Evolutionary conservation across 2,888 invertebrate species (phyloP).

Genomic region (Chymomyza amoena): DNA sequence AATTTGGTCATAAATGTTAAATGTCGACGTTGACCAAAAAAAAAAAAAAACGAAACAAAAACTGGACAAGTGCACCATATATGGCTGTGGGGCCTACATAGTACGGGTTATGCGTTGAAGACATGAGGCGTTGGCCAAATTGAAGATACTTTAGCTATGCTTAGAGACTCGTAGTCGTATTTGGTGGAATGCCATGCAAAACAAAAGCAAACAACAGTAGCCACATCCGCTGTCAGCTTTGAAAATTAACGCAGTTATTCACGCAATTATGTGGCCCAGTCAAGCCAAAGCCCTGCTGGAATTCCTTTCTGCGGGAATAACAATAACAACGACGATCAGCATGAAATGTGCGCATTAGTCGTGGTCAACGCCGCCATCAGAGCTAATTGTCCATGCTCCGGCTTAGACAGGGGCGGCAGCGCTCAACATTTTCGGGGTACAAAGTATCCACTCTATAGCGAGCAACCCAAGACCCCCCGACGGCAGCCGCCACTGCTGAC

Average conservation of each 20-base stretch:
- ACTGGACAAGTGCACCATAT: neutral
- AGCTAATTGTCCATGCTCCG: conserved; percentile 34
- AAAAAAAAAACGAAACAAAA: neutral
- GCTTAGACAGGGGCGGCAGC: neutral
- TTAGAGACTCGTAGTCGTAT: conserved; percentile 38
- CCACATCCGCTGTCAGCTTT: conserved; percentile 70
- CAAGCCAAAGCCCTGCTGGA: conserved; percentile 9
- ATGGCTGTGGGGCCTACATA: neutral
- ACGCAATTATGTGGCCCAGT: conserved; percentile 45
- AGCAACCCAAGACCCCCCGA: too few species aligned
- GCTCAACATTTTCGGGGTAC: neutral
- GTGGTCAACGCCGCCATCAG: conserved; percentile 35
- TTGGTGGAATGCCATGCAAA: conserved; percentile 30
- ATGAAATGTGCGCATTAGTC: conserved; percentile 49
- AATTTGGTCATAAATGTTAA: conserved; percentile 40
- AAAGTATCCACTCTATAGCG: too few species aligned
- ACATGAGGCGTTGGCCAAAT: conserved; percentile 22
- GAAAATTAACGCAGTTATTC: conserved; percentile 71
- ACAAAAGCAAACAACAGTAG: conserved; percentile 46
- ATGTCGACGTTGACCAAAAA: conserved; percentile 1
- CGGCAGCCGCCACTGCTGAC: neutral
- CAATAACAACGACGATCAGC: conserved; percentile 43
- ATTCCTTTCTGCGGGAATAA: conserved; percentile 13
- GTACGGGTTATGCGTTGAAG: neutral
- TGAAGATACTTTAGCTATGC: conserved; percentile 53